Conservation (phyloP, 2,888 invertebrate genomes). For the Lasioglossum pauxillum region DNA sequence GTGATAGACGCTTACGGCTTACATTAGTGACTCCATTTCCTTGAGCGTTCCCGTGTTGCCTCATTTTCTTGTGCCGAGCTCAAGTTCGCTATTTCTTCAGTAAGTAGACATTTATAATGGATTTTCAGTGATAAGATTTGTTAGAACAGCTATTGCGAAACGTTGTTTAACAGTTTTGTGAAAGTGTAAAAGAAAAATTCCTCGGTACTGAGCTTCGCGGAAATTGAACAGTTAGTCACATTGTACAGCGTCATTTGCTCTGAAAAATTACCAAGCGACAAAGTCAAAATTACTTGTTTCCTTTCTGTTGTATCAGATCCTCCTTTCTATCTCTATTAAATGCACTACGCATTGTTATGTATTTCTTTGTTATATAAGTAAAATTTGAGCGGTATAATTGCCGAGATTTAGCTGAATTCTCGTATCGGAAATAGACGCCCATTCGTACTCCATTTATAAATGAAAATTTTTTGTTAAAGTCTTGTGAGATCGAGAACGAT, state of each 20-base stretch:
- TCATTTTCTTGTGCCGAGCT: constrained; percentile 46
- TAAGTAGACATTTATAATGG: constrained; percentile 37
- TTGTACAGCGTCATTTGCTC: constrained; percentile 57
- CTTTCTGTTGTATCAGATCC: not conserved
- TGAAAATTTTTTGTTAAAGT: constrained; percentile 25
- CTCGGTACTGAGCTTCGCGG: not conserved
- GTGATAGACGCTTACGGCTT: constrained; percentile 61
- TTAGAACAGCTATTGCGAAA: not conserved
- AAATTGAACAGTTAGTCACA: constrained; percentile 47
- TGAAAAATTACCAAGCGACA: constrained; percentile 24
- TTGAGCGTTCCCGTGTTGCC: constrained; percentile 49
- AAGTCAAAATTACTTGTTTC: not conserved
- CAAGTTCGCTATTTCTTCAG: constrained; percentile 31
- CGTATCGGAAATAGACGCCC: constrained; percentile 47
- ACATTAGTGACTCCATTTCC: constrained; percentile 59
- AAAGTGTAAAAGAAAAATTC: not conserved
- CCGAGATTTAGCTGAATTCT: constrained; percentile 2
- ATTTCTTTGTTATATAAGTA: not conserved
- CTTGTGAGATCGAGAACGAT: not conserved
- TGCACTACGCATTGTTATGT: not conserved
- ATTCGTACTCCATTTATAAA: constrained; percentile 47
- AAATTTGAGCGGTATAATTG: not conserved
- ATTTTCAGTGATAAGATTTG: not conserved
- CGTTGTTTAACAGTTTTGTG: not conserved
- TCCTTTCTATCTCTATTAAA: not conserved